phyloP scores from a whole-genome alignment of 2,888 invertebrate genomes.

The Apotomis turbidana region DNA sequence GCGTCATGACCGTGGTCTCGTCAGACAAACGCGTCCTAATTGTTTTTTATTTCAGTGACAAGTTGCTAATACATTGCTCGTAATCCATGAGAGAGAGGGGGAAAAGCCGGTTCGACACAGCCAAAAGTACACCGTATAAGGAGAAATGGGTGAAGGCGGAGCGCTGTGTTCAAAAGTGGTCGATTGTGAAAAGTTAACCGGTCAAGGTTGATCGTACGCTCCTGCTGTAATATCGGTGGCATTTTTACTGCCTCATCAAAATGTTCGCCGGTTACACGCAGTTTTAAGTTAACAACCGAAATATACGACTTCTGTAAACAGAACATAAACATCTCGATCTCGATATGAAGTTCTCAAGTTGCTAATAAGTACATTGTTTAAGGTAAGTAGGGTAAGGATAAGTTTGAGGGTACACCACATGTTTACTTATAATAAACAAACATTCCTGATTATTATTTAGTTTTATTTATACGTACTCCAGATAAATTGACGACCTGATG shows the following conservation, averaged over 20 bases:
- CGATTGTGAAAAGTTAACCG: constrained; percentile 56
- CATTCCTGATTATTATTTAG: no score
- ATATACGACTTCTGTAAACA: not conserved
- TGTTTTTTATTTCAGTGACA: not conserved
- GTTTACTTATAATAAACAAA: no score
- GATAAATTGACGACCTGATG: no score
- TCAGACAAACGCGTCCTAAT: no score
- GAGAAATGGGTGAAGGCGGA: constrained; percentile 60
- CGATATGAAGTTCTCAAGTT: no score
- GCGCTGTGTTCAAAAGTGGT: constrained; percentile 58
- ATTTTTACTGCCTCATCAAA: constrained; percentile 59
- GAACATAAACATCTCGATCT: constrained; percentile 2
- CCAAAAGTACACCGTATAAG: constrained; percentile 46
- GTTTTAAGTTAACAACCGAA: constrained; percentile 36
- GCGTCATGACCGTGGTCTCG: no score
- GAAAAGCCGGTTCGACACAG: constrained; percentile 28
- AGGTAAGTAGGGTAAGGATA: no score
- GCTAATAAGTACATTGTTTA: no score
- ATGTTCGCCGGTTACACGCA: constrained; percentile 55
- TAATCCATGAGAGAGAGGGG: not conserved
- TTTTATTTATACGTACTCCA: no score
- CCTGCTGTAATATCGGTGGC: constrained; percentile 51
- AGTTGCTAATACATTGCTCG: not conserved
- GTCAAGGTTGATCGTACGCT: constrained; percentile 64
- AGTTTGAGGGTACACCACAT: no score